These are phyloP conservation scores for Macrosiphum euphorbiae DNA, from an alignment of 2,888 invertebrate species.

Conservation along the genomic window DNA sequence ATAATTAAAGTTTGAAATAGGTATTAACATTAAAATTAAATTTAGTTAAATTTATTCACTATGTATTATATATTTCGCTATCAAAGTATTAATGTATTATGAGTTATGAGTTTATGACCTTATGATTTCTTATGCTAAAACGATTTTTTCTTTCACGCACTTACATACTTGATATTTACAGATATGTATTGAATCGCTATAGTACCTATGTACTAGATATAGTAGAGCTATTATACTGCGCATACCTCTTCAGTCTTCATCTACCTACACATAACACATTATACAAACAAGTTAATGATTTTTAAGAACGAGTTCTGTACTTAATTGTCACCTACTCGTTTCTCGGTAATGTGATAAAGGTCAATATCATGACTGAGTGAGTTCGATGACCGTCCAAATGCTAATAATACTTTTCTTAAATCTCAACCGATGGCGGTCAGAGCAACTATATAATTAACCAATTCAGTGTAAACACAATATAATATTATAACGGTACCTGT, in stretches of 20 bases:
- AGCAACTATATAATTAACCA: neutral
- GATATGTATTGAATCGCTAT: neutral
- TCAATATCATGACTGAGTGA: slow-evolving; percentile 4
- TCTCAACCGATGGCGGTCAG: neutral
- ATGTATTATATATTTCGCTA: neutral
- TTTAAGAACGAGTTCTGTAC: slow-evolving; percentile 37
- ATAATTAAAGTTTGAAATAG: neutral
- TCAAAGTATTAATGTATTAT: neutral
- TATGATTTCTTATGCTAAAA: neutral
- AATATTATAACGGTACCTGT: slow-evolving; percentile 25
- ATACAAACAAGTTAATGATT: neutral
- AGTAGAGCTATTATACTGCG: neutral
- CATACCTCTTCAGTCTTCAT: neutral
- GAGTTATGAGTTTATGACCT: no score
- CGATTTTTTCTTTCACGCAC: neutral
- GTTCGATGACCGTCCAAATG: slow-evolving; percentile 57
- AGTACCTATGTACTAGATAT: neutral
- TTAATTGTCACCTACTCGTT: slow-evolving; percentile 15
- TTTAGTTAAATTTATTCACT: neutral
- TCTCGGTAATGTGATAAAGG: slow-evolving; percentile 23
- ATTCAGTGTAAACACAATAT: neutral
- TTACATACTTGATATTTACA: neutral
- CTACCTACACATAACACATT: neutral
- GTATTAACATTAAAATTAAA: neutral
- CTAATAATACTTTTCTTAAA: slow-evolving; percentile 21